Base-by-base conservation (phyloP, 2,797 vertebrate genomes). In the Pangasius krempfi region DNA sequence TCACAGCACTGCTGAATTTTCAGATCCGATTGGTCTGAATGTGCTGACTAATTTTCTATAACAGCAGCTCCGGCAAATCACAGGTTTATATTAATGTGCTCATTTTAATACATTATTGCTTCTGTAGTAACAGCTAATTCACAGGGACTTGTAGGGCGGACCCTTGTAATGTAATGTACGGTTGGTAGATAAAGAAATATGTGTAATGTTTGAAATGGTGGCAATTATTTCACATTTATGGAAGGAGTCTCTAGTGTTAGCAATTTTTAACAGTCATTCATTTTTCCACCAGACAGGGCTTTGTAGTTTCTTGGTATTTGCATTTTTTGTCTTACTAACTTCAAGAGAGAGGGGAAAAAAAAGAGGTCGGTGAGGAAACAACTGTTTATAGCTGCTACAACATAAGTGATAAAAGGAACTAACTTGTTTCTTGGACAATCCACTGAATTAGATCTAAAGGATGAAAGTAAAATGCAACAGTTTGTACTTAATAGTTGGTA, bases 1-100 rank as follows among this genome's bases (percentile, higher is more conserved):
- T 27, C 72, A 27, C 40, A 22, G 16, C 76, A 56, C 16, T 79
- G 75, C n/a, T 79, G 16, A 10, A 89, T 93, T 47, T 27, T 83
- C 40, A 47, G n/a, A 50, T 5, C 27, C 4, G 3, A 18, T 30
- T 84, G 13, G 54, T 4, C 18, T 25, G 10, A 25, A 37, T 4
- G 10, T 56, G 18, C 27, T n/a, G 47, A 76, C 3, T 40, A 16
- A n/a, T 37, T 54, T 54, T 79, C 5, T 54, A 4, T 30, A 54
- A 78, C 75, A 54, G 75, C 22, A 50, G 44, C 44, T 76, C 10
- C 14, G 72, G 22, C 40, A 76, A 72, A 40, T 37, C 33, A 9
- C 33, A 72, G 18, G 5, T 37, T 72, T 40, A n/a, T 76, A 52
- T 50, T 6, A 76, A 52, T n/a, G 25, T 16, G 25, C 12, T 76